Conservation (phyloP, 1,140 invertebrate species). For the Drosophila pachea region DNA sequence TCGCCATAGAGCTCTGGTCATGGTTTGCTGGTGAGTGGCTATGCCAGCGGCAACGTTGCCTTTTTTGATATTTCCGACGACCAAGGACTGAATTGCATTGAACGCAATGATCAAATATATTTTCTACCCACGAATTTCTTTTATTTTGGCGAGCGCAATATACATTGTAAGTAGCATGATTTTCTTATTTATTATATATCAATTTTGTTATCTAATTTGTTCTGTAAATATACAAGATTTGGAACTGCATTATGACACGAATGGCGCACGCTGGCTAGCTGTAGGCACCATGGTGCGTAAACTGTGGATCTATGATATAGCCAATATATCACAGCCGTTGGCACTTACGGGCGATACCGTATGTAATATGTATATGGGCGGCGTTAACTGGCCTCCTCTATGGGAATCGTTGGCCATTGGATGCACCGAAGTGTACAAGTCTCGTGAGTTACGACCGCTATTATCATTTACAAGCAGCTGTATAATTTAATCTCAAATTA, state of each 20-base stretch:
- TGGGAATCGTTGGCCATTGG: conserved; percentile 54
- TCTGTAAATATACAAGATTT: conserved; percentile 34
- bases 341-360: conserved; percentile 40
- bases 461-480: background rate
- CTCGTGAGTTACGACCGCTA: conserved; percentile 24
- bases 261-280: conserved; percentile 64
- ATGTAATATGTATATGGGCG: conserved; percentile 38
- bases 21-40: conserved; percentile 57
- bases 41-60: conserved; percentile 56
- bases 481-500: background rate
- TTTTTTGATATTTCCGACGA: conserved; percentile 61
- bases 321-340: conserved; percentile 45
- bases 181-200: background rate
- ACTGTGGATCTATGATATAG: conserved; percentile 58
- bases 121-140: conserved; percentile 54
- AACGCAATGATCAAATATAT: conserved; percentile 26
- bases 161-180: conserved; percentile 46
- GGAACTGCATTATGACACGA: conserved; percentile 65
- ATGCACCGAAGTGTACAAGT: conserved; percentile 25
- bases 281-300: conserved; percentile 38
- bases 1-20: conserved; percentile 48
- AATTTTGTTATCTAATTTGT: background rate
- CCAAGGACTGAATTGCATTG: conserved; percentile 46
- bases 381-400: conserved; percentile 54
- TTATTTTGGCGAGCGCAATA: conserved; percentile 57